These are phyloP conservation scores for Paedocypris micromegethes DNA, from an alignment of 2,797 vertebrate species.

Conservation along the genomic window DNA sequence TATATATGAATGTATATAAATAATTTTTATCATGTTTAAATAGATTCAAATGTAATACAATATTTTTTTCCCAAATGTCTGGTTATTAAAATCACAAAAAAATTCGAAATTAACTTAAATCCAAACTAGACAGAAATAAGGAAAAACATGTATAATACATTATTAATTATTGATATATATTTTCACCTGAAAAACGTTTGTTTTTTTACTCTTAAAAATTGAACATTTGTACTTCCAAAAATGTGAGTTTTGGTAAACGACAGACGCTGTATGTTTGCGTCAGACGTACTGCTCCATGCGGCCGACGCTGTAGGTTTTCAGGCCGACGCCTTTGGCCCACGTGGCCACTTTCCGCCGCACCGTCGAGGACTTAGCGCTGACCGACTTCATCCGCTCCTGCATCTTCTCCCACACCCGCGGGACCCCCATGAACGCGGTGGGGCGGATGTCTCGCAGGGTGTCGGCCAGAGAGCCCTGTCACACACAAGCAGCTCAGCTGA, in stretches of 20 bases:
- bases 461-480: slow-evolving; percentile 79
- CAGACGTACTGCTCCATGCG: slow-evolving; percentile 75
- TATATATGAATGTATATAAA: no score
- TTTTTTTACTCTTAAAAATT: no score
- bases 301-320: slow-evolving; percentile 74
- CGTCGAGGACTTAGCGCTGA: slow-evolving; percentile 69
- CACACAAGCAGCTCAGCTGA: not conserved
- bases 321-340: slow-evolving; percentile 84
- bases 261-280: not conserved
- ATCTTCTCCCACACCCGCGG: slow-evolving; percentile 97
- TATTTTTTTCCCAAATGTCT: no score
- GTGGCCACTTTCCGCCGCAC: slow-evolving; percentile 75
- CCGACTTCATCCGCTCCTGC: slow-evolving; percentile 83
- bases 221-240: not conserved
- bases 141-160: no score
- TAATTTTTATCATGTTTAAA: no score
- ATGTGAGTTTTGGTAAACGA: not conserved
- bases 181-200: no score
- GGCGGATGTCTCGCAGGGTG: slow-evolving; percentile 82
- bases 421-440: slow-evolving; percentile 87
- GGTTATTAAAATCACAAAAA: no score
- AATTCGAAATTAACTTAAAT: no score
- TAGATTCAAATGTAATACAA: no score
- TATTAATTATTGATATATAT: no score
- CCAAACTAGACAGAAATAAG: no score